Conservation (phyloP, 2,797 vertebrate species). For the Acridotheres tristis region DNA sequence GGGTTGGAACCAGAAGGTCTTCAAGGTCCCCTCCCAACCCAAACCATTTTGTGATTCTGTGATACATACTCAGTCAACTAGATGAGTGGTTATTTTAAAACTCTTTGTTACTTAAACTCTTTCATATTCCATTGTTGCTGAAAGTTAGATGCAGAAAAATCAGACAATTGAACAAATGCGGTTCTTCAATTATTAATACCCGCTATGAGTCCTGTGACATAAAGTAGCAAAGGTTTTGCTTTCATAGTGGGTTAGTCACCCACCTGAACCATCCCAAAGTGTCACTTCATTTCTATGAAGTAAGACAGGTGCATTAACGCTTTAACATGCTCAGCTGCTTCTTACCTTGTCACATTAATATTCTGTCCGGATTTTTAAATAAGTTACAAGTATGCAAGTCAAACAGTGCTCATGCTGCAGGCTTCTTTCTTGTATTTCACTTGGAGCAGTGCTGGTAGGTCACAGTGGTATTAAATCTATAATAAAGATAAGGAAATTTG, state of each 20-base stretch:
- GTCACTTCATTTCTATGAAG: background rate
- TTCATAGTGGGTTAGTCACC: background rate
- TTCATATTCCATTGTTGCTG: background rate
- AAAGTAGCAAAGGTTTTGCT: background rate
- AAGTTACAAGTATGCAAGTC: conserved; percentile 26
- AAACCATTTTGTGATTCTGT: background rate
- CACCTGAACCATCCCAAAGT: background rate
- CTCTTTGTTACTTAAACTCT: background rate
- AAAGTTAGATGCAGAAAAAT: conserved; percentile 29
- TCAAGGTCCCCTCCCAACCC: background rate
- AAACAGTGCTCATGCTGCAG: background rate
- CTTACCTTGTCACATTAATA: conserved; percentile 43
- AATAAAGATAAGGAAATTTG: background rate
- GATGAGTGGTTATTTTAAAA: background rate
- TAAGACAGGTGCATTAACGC: background rate
- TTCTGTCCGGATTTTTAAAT: conserved; percentile 46
- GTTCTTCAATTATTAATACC: conserved; percentile 42
- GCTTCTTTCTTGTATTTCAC: background rate
- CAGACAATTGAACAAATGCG: conserved; percentile 17
- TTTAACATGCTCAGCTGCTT: conserved; percentile 11
- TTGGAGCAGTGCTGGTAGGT: background rate
- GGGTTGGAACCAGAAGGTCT: background rate
- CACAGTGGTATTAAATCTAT: background rate
- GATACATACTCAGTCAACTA: background rate
- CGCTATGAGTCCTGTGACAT: background rate